Evolutionary conservation across 1,140 invertebrate genomes (phyloP), one percentile per base, ranked within the genome.

Genomic region (Drosophila bocqueti): DNA sequence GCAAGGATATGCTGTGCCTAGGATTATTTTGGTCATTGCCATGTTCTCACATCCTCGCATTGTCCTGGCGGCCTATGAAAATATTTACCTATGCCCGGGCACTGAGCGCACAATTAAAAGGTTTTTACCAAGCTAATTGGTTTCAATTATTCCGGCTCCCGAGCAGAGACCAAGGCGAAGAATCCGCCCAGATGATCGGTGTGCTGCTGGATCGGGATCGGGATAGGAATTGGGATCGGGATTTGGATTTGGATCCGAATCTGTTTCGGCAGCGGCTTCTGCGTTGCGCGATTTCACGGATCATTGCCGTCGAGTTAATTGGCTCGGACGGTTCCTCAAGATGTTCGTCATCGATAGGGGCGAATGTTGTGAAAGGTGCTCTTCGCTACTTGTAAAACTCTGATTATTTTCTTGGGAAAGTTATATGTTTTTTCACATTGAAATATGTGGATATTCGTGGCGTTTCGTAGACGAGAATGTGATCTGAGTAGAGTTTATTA

Each of bases 21-120:
- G 80, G 84, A 84, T 87, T 87, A 87, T 83, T 91, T 91, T 91
- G 87, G 82, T 86, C 83, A 91, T 91, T 91, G 87, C 83, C 85
- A 83, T 83, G 73, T 91, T 91, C 75, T 91, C 79, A 79, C 83
- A 83, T 72, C 69, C 64, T 40, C 24, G 45, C 76, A 65, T 87
- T 87, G 84, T 62, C 54, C 80, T 69, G 34, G 36, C 57, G 45
- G 68, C 64, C 87, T 79, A 87, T 81, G 87, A 86, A 81, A 91
- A 91, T 91, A 91, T 87, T 91, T 91, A 86, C 73, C 71, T 79
- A 83, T 82, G 82, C 66, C 64, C 57, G 60, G 59, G 63, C 67
- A 86, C 59, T 74, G 61, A 68, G 65, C 73, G 71, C 81, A 89
- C 87, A 91, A 91, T 91, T 91, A 91, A 91, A 91, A 81, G 87